phyloP scores from a whole-genome alignment of 1,140 invertebrate species.

The Venustaconcha ellipsiformis region DNA sequence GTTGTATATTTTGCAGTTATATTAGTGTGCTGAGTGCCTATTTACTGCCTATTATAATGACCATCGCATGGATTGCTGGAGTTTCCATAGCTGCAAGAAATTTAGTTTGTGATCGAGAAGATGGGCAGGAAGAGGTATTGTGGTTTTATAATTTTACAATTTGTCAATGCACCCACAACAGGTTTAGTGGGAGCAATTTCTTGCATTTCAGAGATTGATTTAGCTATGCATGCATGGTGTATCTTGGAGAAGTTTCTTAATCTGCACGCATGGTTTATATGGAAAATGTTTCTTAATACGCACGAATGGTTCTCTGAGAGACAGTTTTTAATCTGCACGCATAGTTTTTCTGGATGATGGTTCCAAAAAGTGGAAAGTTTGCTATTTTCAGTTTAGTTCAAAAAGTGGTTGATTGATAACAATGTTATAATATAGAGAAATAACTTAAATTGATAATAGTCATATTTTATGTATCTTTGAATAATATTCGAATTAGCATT shows the following conservation, averaged over 20 bases:
- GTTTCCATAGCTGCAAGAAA: slow-evolving; percentile 68
- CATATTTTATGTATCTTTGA: not conserved
- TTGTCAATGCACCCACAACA: not conserved
- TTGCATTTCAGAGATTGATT: not conserved
- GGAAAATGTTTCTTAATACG: too few relatives aligned
- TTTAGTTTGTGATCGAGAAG: slow-evolving; percentile 68
- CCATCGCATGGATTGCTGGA: slow-evolving; percentile 67
- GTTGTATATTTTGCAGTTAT: slow-evolving; percentile 42
- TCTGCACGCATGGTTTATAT: too few relatives aligned
- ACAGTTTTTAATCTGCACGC: too few relatives aligned
- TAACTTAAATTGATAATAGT: not conserved
- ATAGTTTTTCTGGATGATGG: too few relatives aligned
- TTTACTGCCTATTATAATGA: slow-evolving; percentile 67
- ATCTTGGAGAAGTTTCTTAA: too few relatives aligned
- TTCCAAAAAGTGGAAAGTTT: too few relatives aligned
- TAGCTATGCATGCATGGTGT: too few relatives aligned
- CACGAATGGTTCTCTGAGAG: too few relatives aligned
- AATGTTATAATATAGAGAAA: too few relatives aligned
- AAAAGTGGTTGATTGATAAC: too few relatives aligned
- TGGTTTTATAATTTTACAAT: not conserved
- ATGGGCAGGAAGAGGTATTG: slow-evolving; percentile 68
- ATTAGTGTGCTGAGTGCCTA: slow-evolving; percentile 49
- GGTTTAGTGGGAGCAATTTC: not conserved
- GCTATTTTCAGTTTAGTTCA: too few relatives aligned
- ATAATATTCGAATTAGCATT: not conserved